Evolutionary conservation across 92 coral and sea anemone species (phyloP).

Genomic region (Porites cylindrica): DNA sequence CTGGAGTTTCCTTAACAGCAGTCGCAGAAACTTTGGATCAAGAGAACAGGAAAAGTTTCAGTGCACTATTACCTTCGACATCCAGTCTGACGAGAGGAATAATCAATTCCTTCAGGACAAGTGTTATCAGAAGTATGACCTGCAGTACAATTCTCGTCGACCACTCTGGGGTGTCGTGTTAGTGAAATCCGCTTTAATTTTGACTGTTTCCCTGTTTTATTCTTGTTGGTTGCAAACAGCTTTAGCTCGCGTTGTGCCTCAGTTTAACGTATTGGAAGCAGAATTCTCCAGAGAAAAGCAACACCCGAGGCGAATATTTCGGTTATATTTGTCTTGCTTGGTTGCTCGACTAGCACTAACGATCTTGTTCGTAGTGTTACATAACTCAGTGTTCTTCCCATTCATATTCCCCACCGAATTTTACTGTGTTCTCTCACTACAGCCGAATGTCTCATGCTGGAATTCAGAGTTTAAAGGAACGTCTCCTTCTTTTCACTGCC

Average conservation of each 20-base stretch:
- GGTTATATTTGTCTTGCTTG: constrained; percentile 30
- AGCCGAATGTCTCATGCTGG: background rate
- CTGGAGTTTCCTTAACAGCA: background rate
- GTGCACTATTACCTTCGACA: background rate
- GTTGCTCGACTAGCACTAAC: constrained; percentile 29
- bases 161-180: constrained; percentile 40
- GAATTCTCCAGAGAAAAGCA: constrained; percentile 8
- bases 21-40: background rate
- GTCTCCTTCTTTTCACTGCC: constrained; percentile 3
- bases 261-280: constrained; percentile 23
- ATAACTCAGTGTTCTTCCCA: constrained; percentile 9
- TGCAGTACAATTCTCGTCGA: constrained; percentile 26
- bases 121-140: constrained; percentile 51
- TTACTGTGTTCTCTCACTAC: constrained; percentile 11
- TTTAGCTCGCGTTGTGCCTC: constrained; percentile 9
- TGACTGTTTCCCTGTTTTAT: constrained; percentile 35
- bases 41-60: constrained; percentile 8
- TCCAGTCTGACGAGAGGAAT: no score
- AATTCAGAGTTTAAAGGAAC: no score
- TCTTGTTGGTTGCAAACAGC: constrained; percentile 10
- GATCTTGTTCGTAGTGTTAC: constrained; percentile 29
- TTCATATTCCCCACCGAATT: constrained; percentile 34
- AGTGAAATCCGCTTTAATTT: background rate
- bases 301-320: constrained; percentile 17
- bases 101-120: constrained; percentile 4